These are phyloP conservation scores for Galemys pyrenaicus DNA, from an alignment of 2,113 vertebrate genomes.

Conservation along the genomic window DNA sequence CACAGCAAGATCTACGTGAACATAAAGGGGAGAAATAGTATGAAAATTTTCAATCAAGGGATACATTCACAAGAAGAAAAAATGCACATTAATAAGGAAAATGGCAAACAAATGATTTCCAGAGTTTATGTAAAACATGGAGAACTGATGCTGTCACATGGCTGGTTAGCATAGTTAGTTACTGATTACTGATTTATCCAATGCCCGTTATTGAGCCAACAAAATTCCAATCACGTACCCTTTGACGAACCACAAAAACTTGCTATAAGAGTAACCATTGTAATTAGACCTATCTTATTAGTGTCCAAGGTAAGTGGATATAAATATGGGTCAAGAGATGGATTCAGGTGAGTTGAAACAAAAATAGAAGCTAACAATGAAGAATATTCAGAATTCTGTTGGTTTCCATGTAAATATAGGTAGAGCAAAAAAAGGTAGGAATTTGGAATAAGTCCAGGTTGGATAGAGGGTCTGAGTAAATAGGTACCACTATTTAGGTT, in stretches of 20 bases:
- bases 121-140: constrained; percentile 6
- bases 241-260: background rate
- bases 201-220: background rate
- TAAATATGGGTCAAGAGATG: background rate
- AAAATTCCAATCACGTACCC: background rate
- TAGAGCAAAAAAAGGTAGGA: background rate
- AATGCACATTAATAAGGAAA: background rate
- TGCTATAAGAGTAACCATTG: background rate
- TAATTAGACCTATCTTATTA: background rate
- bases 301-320: background rate
- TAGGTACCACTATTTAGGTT: background rate
- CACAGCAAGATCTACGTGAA: background rate
- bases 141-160: background rate
- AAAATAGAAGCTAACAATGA: background rate
- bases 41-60: background rate
- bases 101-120: background rate
- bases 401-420: constrained; percentile 23
- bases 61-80: constrained; percentile 4
- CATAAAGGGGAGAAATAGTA: background rate
- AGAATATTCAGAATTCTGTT: background rate
- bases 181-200: background rate
- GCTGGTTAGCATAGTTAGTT: background rate
- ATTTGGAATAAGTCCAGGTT: background rate
- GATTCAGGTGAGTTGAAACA: background rate
- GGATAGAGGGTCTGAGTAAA: background rate